Percentiles rank a stretch among this genome's conserved stretches.
phyloP scores from a whole-genome alignment of 2,113 vertebrate species.

The Stictonetta naevosa region DNA sequence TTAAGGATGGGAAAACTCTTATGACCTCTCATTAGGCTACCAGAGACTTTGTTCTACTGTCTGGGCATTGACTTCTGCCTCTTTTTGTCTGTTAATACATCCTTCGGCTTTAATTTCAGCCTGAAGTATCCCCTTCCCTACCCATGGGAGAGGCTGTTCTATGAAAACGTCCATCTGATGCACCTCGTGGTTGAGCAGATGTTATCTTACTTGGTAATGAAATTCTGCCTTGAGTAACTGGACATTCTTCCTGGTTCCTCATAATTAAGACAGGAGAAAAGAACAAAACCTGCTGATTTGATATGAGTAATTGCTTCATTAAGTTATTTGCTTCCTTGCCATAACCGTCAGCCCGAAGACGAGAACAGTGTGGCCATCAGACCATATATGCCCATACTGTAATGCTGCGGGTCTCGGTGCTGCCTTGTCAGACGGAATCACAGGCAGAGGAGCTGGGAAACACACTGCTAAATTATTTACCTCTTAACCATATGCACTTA shows the following conservation, averaged over 20 bases:
- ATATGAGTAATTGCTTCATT: constrained; percentile 51
- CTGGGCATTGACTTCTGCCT: neutral
- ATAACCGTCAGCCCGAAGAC: neutral
- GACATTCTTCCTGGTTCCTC: constrained; percentile 45
- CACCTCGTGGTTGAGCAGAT: constrained; percentile 30
- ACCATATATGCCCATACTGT: neutral
- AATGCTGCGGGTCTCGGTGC: neutral
- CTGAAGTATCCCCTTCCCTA: neutral
- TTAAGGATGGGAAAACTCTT: neutral
- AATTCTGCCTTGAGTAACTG: constrained; percentile 50
- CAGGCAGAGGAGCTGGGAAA: neutral
- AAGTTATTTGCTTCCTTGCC: constrained; percentile 17
- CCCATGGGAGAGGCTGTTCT: neutral
- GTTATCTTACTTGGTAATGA: constrained; percentile 41
- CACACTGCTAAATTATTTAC: neutral
- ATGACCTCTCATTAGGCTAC: neutral
- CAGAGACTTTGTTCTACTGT: constrained; percentile 16
- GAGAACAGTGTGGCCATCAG: neutral
- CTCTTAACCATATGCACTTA: neutral
- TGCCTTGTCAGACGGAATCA: neutral
- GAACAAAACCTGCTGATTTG: constrained; percentile 40
- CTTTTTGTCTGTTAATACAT: neutral
- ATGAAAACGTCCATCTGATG: constrained; percentile 17
- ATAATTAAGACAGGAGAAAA: constrained; percentile 36
- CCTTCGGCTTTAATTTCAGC: neutral